Conservation (phyloP, 1,140 invertebrate genomes). For the Drosophila ogumai region DNA sequence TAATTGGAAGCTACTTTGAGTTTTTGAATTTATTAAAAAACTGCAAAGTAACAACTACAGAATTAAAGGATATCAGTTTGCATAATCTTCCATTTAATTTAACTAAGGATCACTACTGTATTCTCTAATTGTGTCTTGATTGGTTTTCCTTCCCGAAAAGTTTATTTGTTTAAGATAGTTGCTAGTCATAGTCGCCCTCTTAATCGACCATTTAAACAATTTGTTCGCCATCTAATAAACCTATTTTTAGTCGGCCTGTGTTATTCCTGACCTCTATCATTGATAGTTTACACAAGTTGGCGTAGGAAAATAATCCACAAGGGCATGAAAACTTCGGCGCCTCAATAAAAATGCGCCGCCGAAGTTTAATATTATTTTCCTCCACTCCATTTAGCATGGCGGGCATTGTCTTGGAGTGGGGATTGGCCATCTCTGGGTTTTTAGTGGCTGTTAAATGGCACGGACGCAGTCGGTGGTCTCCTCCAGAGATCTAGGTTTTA, state of each 20-base stretch:
- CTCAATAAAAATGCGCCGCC: conserved; percentile 29
- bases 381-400: conserved; percentile 41
- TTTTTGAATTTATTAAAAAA: neutral
- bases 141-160: neutral
- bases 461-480: conserved; percentile 71
- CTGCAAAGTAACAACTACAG: neutral
- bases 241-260: conserved; percentile 33
- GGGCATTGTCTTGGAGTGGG: conserved; percentile 42
- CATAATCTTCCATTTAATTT: neutral
- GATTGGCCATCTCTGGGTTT: conserved; percentile 62
- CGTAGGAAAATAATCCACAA: conserved; percentile 43
- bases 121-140: neutral
- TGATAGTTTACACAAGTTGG: conserved; percentile 51
- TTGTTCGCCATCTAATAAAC: conserved; percentile 27
- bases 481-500: conserved; percentile 66
- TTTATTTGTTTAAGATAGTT: conserved; percentile 7
- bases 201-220: conserved; percentile 25
- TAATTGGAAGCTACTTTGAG: neutral
- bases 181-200: neutral
- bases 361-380: conserved; percentile 51
- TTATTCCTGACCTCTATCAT: conserved; percentile 58
- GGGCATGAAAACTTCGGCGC: conserved; percentile 69
- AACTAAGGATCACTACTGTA: no score
- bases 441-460: conserved; percentile 80
- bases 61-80: neutral